Evolutionary conservation across 2,797 vertebrate genomes (phyloP).

Genomic region (Buphagus erythrorhynchus): DNA sequence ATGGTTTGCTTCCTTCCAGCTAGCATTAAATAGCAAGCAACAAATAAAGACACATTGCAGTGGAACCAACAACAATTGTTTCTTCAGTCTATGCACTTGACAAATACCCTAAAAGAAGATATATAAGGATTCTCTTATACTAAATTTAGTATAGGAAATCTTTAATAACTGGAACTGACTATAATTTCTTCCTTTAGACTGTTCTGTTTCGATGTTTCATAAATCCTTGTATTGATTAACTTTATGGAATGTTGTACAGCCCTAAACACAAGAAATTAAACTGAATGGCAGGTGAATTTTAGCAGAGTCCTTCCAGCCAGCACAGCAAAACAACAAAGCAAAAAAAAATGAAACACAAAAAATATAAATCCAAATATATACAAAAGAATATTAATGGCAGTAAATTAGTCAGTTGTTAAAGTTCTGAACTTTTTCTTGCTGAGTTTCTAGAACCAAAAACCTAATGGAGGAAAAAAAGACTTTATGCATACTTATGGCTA

Average conservation of each 20-base stretch:
- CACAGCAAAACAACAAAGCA: constrained; percentile 29
- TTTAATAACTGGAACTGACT: constrained; percentile 78
- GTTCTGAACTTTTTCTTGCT: background rate
- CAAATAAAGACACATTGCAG: constrained; percentile 74
- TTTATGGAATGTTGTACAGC: constrained; percentile 66
- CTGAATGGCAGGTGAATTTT: constrained; percentile 70
- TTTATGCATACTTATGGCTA: background rate
- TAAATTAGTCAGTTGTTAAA: background rate
- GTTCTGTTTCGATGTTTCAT: constrained; percentile 75
- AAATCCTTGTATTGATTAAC: constrained; percentile 78
- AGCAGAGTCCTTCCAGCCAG: constrained; percentile 24
- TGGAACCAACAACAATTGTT: constrained; percentile 58
- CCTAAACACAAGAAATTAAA: constrained; percentile 78
- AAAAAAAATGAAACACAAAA: background rate
- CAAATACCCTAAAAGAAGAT: constrained; percentile 71
- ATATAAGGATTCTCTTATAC: constrained; percentile 69
- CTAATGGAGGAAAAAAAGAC: background rate
- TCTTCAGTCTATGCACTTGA: constrained; percentile 62
- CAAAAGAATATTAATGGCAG: constrained; percentile 21
- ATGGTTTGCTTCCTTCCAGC: constrained; percentile 34
- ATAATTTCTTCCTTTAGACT: constrained; percentile 75
- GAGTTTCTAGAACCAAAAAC: background rate
- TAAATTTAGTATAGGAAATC: constrained; percentile 77
- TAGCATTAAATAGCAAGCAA: constrained; percentile 59
- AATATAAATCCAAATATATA: background rate